These are phyloP conservation scores for Urocitellus parryii DNA, from an alignment of 2,113 vertebrate genomes.

Conservation along the genomic window DNA sequence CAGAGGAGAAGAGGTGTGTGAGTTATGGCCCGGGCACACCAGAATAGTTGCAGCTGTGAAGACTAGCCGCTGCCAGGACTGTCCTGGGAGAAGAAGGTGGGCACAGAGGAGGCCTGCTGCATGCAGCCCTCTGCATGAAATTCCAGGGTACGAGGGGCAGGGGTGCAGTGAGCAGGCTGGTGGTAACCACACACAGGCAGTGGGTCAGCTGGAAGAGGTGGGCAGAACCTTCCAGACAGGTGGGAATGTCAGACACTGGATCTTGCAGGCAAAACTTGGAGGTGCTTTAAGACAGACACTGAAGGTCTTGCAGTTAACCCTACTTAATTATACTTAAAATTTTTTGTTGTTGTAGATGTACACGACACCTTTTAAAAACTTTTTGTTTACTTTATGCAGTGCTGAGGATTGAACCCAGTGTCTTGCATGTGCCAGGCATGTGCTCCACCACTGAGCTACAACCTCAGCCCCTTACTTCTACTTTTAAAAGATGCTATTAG, in stretches of 20 bases:
- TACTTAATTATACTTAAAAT: neutral
- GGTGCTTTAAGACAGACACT: neutral
- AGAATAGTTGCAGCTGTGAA: neutral
- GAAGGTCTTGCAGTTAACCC: neutral
- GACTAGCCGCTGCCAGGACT: no score
- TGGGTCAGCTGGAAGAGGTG: neutral
- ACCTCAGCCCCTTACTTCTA: neutral
- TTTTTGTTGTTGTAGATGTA: no score
- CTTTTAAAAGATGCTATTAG: neutral
- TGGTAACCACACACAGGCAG: accelerated
- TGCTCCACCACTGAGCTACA: no score
- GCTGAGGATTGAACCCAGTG: no score
- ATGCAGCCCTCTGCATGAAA: neutral
- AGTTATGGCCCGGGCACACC: accelerated
- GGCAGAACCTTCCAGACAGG: accelerated
- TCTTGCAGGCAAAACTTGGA: no score
- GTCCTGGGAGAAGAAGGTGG: neutral
- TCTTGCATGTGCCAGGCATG: no score
- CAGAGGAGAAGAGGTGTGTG: no score
- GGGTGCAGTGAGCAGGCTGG: no score
- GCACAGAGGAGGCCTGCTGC: accelerated
- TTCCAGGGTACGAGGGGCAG: no score
- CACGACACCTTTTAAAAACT: no score
- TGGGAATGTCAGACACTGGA: no score
- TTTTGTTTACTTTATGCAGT: no score